These are phyloP conservation scores for Aleiodes alternator DNA, from an alignment of 2,888 invertebrate species.

Conservation along the genomic window DNA sequence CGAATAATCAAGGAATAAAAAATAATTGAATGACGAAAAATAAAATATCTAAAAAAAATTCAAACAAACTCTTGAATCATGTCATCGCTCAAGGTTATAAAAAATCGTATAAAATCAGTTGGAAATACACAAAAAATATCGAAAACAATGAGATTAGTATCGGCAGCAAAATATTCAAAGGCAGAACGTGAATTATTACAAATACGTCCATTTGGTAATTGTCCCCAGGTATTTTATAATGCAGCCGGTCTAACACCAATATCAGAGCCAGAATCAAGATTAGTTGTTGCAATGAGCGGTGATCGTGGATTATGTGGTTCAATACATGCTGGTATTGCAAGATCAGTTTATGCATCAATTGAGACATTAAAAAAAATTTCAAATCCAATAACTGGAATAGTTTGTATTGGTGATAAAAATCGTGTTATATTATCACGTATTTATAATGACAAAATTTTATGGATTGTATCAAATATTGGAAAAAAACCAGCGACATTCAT, in stretches of 20 bases:
- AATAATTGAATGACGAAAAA: no score
- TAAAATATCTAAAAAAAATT: no score
- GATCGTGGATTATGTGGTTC: slow-evolving; percentile 59
- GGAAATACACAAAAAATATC: slow-evolving; percentile 58
- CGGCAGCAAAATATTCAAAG: slow-evolving; percentile 55
- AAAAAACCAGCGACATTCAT: slow-evolving; percentile 55
- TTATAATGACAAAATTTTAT: slow-evolving; percentile 52
- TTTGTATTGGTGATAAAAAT: slow-evolving; percentile 56
- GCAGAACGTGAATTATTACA: slow-evolving; percentile 51
- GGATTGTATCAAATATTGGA: slow-evolving; percentile 55
- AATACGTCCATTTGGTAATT: slow-evolving; percentile 50
- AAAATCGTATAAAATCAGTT: slow-evolving; percentile 58
- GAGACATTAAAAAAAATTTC: slow-evolving; percentile 37
- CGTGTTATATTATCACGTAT: slow-evolving; percentile 53
- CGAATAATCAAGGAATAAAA: no score
- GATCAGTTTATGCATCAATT: slow-evolving; percentile 43
- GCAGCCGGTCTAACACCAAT: slow-evolving; percentile 47
- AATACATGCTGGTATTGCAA: slow-evolving; percentile 57
- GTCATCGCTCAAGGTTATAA: slow-evolving; percentile 58
- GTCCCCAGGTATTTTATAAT: slow-evolving; percentile 50
- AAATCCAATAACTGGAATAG: slow-evolving; percentile 48
- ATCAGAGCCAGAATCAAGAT: slow-evolving; percentile 42
- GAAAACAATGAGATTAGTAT: slow-evolving; percentile 57
- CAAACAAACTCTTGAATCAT: slow-evolving; percentile 31
- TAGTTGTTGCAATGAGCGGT: slow-evolving; percentile 54